Evolutionary conservation across 2,888 invertebrate species (phyloP).

Genomic region (Trilocha varians): DNA sequence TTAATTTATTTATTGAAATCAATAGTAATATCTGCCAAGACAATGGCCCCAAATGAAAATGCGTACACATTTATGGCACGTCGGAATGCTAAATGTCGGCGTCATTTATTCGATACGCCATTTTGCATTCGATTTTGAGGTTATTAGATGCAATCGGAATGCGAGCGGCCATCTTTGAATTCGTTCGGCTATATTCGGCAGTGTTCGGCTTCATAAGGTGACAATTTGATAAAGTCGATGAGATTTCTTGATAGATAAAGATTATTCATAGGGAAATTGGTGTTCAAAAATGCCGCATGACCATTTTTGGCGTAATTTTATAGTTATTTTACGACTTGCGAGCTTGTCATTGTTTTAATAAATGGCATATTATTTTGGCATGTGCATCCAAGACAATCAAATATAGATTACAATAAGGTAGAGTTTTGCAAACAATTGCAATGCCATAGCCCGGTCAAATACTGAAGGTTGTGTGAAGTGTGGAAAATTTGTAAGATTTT

Average conservation of each 20-base stretch:
- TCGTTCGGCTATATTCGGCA: conserved; percentile 51
- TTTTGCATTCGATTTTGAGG: conserved; percentile 72
- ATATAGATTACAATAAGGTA: conserved; percentile 5
- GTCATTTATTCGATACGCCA: conserved; percentile 68
- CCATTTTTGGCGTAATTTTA: conserved; percentile 4
- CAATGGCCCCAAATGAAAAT: conserved; percentile 72
- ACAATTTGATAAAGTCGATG: conserved; percentile 46
- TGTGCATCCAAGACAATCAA: background rate
- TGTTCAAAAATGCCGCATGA: conserved; percentile 23
- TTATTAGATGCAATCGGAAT: conserved; percentile 73
- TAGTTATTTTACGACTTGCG: conserved; percentile 4
- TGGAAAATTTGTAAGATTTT: background rate
- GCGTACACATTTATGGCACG: conserved; percentile 66
- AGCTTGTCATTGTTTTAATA: background rate
- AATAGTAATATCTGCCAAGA: conserved; percentile 70
- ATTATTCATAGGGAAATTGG: conserved; percentile 40
- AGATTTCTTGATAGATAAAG: conserved; percentile 51
- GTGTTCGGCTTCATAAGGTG: conserved; percentile 44
- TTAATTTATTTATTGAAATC: conserved; percentile 74
- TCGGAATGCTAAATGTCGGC: conserved; percentile 69
- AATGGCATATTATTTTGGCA: background rate
- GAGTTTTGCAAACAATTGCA: conserved; percentile 2
- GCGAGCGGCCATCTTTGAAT: conserved; percentile 61
- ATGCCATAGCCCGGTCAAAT: background rate
- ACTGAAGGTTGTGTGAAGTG: background rate